Conservation (phyloP, 2,797 vertebrate species). For the Mus minutoides region DNA sequence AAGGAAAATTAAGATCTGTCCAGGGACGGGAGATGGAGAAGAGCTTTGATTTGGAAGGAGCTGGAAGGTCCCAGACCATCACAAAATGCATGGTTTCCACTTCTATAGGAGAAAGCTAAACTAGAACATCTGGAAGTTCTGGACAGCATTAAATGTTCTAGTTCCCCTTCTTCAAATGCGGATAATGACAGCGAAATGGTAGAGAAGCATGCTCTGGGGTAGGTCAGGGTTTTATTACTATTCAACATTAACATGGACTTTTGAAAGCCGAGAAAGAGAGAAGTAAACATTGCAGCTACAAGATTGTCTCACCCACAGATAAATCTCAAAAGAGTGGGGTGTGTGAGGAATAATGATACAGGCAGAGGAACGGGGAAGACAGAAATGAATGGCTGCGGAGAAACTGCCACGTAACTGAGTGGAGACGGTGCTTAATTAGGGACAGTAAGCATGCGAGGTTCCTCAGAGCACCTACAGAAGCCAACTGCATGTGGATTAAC, state of each 20-base stretch:
- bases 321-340: conserved; percentile 69
- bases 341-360: conserved; percentile 78
- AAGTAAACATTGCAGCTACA: conserved; percentile 18
- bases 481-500: conserved; percentile 85
- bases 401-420: conserved; percentile 76
- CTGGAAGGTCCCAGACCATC: conserved; percentile 35
- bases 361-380: conserved; percentile 70
- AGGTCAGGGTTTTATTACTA: conserved; percentile 37
- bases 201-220: not conserved
- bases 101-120: conserved; percentile 29
- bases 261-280: conserved; percentile 27
- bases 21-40: not conserved
- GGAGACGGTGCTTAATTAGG: conserved; percentile 84
- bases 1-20: conserved; percentile 5
- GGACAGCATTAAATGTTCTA: conserved; percentile 40
- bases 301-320: not conserved
- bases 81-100: conserved; percentile 53
- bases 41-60: conserved; percentile 29
- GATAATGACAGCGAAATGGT: conserved; percentile 19
- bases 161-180: conserved; percentile 2
- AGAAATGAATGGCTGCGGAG: conserved; percentile 72
- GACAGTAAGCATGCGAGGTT: conserved; percentile 81
- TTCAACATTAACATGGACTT: conserved; percentile 57
- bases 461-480: conserved; percentile 77
- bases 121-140: conserved; percentile 32